Evolutionary conservation across 2,113 vertebrate genomes (phyloP), one percentile per base, ranked within the genome.

Genomic region (Arizona elegans): DNA sequence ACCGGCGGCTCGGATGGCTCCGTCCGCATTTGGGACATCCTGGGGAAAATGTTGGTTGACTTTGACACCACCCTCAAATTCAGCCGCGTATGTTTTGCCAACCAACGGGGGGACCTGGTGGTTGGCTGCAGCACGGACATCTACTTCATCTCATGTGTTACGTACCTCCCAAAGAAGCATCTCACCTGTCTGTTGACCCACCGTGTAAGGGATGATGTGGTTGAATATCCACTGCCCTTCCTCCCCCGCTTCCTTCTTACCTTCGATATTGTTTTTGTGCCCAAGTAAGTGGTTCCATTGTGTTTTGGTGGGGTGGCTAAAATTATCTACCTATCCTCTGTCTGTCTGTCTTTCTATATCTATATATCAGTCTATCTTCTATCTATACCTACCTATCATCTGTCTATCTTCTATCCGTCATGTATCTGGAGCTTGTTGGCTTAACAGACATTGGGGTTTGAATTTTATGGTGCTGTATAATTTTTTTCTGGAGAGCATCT

Each of bases 61-160:
- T 93, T 97, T 43, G 96, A 95, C 56, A 95, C 97, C 5, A 95
- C 95, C 10, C 65, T 95, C 81, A 88, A 93, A 3, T 96, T 98
- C 90, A 97, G 96, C 43, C 94, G 96, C 2, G 86, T 97, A 50
- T 97, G 97, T 94, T 97, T 97, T 75, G 95, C 95, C 87, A 98
- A 97, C 92, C 95, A 95, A 33, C 88, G 97, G 19, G 97, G 96
- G 0, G 97, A 98, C 91, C 92, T 97, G 54, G 95, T 97, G 2
- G 92, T 97, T 19, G 92, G 95, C 90, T 96, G 97, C 92, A 95
- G 96, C 93, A 93, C 95, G 87, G 95, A 95, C 88, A 93, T 97
- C 91, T 97, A 96, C 65, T 92, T 97, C 91, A 94, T 98, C 17
- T 94, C 96, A 5, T 97, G 96, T 56, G 59, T 97, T 81, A 91